Base-by-base conservation (phyloP, 2,113 vertebrate genomes). In the Orcinus orca region DNA sequence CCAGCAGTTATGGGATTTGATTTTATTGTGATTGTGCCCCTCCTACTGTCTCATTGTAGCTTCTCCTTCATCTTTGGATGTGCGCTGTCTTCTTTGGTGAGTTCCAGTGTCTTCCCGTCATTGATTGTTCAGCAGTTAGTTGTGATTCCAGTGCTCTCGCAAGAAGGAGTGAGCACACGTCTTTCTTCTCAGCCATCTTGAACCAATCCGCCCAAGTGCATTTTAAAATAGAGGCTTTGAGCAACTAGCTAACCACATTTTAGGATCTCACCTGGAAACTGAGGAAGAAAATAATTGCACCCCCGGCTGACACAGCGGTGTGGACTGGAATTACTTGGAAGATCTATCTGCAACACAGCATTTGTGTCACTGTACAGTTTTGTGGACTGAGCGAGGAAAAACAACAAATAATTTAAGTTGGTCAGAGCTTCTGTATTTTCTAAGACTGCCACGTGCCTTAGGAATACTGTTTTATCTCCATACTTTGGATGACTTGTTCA, bases 281-380 rank as follows among this genome's bases (percentile, higher is more conserved):
- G 98, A 99, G 98, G 98, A 98, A 98, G 93, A 92, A 94, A 73
- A 85, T 18, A 93, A 85, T 84, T 68, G 88, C 3, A 98, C 98
- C 98, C 99, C 99, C 98, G 96, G 98, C 98, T 98, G 86, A 79
- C 98, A 97, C 98, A 1, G 97, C 98, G 99, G 98, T 98, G 98
- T 94, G 99, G 98, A 98, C 98, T 97, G 98, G 98, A 98, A 98
- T 98, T 98, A 98, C 98, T 99, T 99, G 98, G 98, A 99, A 99
- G 98, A 98, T 98, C 98, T 98, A 98, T 98, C 98, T 97, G 98
- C 99, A 99, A 99, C 99, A 99, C 99, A 99, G 99, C 99, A 99
- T 99, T 99, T 99, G 99, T 99, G 99, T 99, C 99, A 98, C 98
- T 99, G 99, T 99, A 99, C 99, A 99, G 99, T 99, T 99, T 98